These are phyloP conservation scores for Sebastes nivosus DNA, from an alignment of 2,797 vertebrate genomes.

Conservation along the genomic window DNA sequence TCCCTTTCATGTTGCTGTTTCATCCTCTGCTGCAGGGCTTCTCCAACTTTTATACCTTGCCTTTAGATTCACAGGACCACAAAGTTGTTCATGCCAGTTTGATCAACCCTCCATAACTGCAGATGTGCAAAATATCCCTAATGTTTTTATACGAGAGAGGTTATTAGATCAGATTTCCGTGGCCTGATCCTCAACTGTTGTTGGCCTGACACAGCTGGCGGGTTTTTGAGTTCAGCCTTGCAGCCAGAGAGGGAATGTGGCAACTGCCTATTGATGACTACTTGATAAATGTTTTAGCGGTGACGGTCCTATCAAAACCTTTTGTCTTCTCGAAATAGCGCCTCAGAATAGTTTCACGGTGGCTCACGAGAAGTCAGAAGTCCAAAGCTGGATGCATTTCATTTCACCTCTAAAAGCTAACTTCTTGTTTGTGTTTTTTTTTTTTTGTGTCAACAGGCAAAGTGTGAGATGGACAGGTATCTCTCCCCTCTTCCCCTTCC, in stretches of 20 bases:
- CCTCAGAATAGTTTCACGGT: slow-evolving; percentile 32
- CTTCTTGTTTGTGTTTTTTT: slow-evolving; percentile 16
- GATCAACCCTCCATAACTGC: neutral
- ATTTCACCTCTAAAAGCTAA: slow-evolving; percentile 1
- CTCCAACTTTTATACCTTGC: slow-evolving; percentile 41
- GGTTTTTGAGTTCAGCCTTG: slow-evolving; percentile 85
- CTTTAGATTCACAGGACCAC: neutral
- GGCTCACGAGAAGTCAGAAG: neutral
- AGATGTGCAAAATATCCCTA: neutral
- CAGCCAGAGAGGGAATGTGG: slow-evolving; percentile 90
- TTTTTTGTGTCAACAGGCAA: slow-evolving; percentile 81
- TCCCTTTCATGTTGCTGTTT: slow-evolving; percentile 68
- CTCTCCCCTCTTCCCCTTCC: slow-evolving; percentile 80
- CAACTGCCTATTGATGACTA: slow-evolving; percentile 88
- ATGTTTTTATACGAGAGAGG: neutral
- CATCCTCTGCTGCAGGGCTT: slow-evolving; percentile 62
- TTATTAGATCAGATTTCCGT: neutral
- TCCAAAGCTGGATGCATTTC: neutral
- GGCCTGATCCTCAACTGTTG: slow-evolving; percentile 59
- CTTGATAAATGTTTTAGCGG: slow-evolving; percentile 92
- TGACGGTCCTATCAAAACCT: slow-evolving; percentile 84
- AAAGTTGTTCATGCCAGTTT: neutral
- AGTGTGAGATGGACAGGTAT: slow-evolving; percentile 97
- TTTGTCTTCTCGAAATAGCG: slow-evolving; percentile 65
- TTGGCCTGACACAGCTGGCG: slow-evolving; percentile 65